Evolutionary conservation across 30 jellyfish, hydroid and myxozoan species (phyloP), one percentile per base, ranked within the genome.

Genomic region (Pseudorhiza aurosa): DNA sequence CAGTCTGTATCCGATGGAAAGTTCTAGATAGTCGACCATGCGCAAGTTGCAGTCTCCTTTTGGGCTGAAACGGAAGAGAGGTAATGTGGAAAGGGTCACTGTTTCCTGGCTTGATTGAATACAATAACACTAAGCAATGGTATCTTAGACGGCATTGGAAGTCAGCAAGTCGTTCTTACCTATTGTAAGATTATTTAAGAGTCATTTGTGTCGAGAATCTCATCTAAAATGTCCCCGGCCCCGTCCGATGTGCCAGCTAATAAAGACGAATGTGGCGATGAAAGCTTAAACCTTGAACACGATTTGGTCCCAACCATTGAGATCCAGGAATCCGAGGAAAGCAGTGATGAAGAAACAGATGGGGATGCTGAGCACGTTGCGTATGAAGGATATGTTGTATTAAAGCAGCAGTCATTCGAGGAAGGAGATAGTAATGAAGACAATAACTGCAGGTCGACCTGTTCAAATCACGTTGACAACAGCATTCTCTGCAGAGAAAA

Each of bases 241-340:
- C 83, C 83, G 21, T 70, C 83, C 32, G 83, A 70, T 44, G 58
- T 70, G 22, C 83, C 83, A 42, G 83, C 31, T 9, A 49, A 51
- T 9, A 47, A 53, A 15, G 83, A 70, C 47, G 72, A 19, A 12
- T 56, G 35, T 1, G 83, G 67, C 8, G 70, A 45, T 0, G 65
- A 25, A 3, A 36, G 67, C 36, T 15, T 53, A 53, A 26, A 22
- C 31, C 17, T 46, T 19, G 82, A 45, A 27, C 25, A 15, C 27
- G 56, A 18, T 27, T 1, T 51, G 8, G 24, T 70, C 10, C 17
- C 71, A 47, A 70, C 27, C 31, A 31, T 26, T 25, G 83, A 50
- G 36, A 18, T 17, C 2, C 27, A 14, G 31, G 70, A 43, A 8
- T 70, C 83, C 29, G 83, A 70, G 10, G 58, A 31, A 15, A 70